A percentile compares a stretch with the other conserved stretches of the same genome.
phyloP scores from a whole-genome alignment of 2,113 vertebrate species.

The Corythaeola cristata region DNA sequence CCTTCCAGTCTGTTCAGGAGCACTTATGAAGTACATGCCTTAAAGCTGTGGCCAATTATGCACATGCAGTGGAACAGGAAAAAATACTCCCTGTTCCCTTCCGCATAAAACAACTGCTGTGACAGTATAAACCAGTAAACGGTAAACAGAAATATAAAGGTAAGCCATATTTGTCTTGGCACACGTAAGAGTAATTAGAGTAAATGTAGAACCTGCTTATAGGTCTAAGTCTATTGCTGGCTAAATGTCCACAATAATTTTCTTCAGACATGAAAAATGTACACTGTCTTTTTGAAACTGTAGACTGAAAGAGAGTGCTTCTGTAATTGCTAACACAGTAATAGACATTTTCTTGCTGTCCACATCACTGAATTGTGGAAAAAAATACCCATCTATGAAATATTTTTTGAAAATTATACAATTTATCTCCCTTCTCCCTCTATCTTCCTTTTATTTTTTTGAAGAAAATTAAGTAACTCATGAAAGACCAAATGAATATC shows the following conservation, averaged over 20 bases:
- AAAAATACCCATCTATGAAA: background rate
- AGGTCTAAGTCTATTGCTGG: slow-evolving; percentile 20
- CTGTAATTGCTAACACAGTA: slow-evolving; percentile 3
- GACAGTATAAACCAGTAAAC: background rate
- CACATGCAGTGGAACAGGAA: background rate
- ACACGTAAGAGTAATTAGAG: slow-evolving; percentile 30
- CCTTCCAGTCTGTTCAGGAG: background rate
- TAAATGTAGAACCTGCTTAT: slow-evolving; percentile 2
- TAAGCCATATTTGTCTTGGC: background rate
- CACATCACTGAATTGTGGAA: background rate
- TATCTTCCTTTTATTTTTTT: background rate
- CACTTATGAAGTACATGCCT: background rate
- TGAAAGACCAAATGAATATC: background rate
- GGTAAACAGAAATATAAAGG: slow-evolving; percentile 26
- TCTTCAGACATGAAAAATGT: slow-evolving; percentile 33
- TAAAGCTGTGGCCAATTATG: background rate
- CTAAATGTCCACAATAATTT: slow-evolving; percentile 49
- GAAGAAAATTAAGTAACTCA: background rate
- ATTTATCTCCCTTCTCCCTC: background rate
- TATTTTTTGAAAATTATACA: background rate
- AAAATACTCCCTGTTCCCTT: background rate
- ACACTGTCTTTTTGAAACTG: slow-evolving; percentile 5
- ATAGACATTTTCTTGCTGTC: slow-evolving; percentile 7
- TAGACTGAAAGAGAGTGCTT: background rate
- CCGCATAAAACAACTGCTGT: background rate